A percentile compares a stretch with the other conserved stretches of the same genome.
These are phyloP conservation scores for Pararge aegeria DNA, from an alignment of 1,140 invertebrate species.

Conservation along the genomic window DNA sequence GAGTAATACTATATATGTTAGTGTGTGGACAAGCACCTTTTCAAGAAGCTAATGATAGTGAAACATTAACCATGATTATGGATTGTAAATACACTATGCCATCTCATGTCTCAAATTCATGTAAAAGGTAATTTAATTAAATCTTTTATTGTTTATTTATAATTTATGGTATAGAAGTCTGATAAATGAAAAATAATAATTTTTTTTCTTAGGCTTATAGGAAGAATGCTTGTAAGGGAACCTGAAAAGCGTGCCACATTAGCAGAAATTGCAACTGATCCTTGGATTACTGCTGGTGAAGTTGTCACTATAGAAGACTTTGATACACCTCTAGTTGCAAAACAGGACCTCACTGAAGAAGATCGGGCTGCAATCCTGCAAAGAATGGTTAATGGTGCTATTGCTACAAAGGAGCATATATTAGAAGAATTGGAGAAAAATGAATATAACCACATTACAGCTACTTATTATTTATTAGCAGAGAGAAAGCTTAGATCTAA, in stretches of 20 bases:
- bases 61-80: conserved; percentile 99
- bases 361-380: conserved; percentile 95
- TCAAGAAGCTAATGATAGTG: conserved; percentile 99
- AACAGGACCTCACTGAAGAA: conserved; percentile 85
- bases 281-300: conserved; percentile 87
- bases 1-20: conserved; percentile 99
- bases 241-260: conserved; percentile 94
- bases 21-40: conserved; percentile 98
- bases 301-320: conserved; percentile 68
- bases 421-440: conserved; percentile 95
- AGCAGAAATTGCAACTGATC: conserved; percentile 92
- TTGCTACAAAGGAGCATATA: conserved; percentile 96
- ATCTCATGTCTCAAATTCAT: conserved; percentile 91
- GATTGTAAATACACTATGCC: conserved; percentile 99
- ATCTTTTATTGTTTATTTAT: background rate
- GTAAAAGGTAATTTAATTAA: conserved; percentile 84
- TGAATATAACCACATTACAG: conserved; percentile 98
- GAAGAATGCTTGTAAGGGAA: conserved; percentile 94
- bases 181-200: background rate
- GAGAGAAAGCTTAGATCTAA: conserved; percentile 92
- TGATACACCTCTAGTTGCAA: conserved; percentile 67
- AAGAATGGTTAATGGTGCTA: conserved; percentile 97
- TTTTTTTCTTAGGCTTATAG: conserved; percentile 86
- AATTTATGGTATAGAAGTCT: too few species aligned
- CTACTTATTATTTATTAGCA: conserved; percentile 98